phyloP scores from a whole-genome alignment of 1,140 invertebrate genomes.

The Elysia chlorotica region DNA sequence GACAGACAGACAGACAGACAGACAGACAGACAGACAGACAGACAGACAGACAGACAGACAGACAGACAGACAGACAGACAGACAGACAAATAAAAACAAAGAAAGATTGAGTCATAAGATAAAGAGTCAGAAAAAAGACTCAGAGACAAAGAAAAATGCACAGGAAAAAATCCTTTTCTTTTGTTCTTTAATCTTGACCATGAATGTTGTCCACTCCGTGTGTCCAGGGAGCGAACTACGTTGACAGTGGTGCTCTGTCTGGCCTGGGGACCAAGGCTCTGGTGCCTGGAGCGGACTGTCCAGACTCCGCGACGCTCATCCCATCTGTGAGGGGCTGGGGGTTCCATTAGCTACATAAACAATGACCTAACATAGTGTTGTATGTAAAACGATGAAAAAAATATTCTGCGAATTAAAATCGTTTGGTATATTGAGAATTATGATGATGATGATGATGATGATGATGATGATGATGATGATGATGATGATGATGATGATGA shows the following conservation, averaged over 20 bases:
- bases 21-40: too few species aligned
- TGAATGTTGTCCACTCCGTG: background rate
- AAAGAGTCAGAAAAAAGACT: background rate
- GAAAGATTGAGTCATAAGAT: background rate
- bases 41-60: background rate
- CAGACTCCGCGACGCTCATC: slow-evolving; percentile 34
- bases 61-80: background rate
- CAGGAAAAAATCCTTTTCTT: background rate
- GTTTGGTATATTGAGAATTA: background rate
- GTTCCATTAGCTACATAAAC: too few species aligned
- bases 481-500: background rate
- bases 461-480: background rate
- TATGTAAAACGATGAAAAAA: background rate
- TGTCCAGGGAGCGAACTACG: slow-evolving; percentile 29
- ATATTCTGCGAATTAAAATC: background rate
- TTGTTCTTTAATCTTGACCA: background rate
- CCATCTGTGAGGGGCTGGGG: background rate
- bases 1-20: background rate
- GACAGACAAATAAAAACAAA: background rate
- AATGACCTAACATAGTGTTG: background rate
- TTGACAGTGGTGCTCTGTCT: slow-evolving; percentile 33
- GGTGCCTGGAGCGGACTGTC: slow-evolving; percentile 41
- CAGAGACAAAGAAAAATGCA: background rate
- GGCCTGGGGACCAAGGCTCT: slow-evolving; percentile 22
- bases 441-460: background rate